phyloP scores from a whole-genome alignment of 37 sponge, comb jelly and placozoan species.

The Aplysina aerophoba region DNA sequence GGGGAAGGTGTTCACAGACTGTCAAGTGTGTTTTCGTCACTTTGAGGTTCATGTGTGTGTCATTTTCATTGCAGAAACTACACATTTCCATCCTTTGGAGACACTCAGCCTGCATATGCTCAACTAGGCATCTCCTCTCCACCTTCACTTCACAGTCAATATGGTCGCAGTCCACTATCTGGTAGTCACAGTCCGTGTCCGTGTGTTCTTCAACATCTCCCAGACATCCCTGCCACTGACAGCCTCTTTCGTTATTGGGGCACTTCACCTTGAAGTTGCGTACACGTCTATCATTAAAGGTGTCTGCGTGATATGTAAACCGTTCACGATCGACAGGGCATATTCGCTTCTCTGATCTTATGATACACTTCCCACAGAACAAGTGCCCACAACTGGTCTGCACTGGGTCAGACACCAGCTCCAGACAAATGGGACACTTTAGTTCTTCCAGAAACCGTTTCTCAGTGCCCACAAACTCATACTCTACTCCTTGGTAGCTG shows the following conservation, averaged over 20 bases:
- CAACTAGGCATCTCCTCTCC: neutral
- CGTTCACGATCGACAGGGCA: neutral
- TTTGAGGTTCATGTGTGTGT: neutral
- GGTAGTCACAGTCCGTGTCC: conserved; percentile 29
- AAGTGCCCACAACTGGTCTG: conserved; percentile 19
- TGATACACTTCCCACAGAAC: conserved; percentile 14
- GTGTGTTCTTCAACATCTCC: conserved; percentile 33
- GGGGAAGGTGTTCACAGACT: neutral
- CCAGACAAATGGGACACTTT: conserved; percentile 29
- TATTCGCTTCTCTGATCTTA: neutral
- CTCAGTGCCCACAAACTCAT: neutral
- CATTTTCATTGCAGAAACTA: too few relatives aligned
- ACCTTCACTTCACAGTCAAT: conserved; percentile 31
- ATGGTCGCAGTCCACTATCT: conserved; percentile 20
- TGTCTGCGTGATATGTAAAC: conserved; percentile 44
- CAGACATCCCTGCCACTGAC: conserved; percentile 55
- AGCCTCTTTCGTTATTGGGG: conserved; percentile 45
- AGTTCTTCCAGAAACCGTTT: conserved; percentile 1
- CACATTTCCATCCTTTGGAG: conserved; percentile 31
- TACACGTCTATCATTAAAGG: conserved; percentile 31
- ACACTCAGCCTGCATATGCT: conserved; percentile 31
- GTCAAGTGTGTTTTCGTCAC: neutral
- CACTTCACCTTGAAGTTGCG: conserved; percentile 49
- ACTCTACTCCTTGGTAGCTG: conserved; percentile 17
- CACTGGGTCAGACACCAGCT: conserved; percentile 10